These are phyloP conservation scores for Cairina moschata DNA, from an alignment of 2,113 vertebrate species.

Conservation along the genomic window DNA sequence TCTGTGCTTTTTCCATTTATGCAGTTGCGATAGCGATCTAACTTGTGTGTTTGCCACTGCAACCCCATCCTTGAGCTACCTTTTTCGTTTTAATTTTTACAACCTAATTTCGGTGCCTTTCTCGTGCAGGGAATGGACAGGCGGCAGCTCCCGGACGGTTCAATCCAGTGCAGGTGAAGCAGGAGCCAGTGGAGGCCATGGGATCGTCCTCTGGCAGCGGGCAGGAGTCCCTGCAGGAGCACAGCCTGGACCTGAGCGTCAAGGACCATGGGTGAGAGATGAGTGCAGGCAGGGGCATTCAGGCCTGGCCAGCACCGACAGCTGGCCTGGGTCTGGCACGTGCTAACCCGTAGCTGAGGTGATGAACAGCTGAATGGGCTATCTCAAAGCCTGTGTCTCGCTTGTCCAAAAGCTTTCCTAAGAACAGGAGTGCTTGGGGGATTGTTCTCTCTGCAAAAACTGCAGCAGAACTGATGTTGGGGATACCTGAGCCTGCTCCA, in stretches of 20 bases:
- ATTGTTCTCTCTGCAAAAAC: not conserved
- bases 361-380: not conserved
- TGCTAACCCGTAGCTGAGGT: accelerated
- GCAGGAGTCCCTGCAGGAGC: conserved; percentile 89
- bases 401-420: not conserved
- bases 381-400: accelerated
- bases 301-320: not conserved
- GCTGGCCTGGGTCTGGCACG: not conserved
- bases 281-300: not conserved
- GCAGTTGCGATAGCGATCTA: not conserved
- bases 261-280: conserved; percentile 89
- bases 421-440: not conserved
- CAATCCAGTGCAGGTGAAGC: conserved; percentile 88
- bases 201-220: conserved; percentile 57
- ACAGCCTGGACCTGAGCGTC: conserved; percentile 93
- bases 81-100: not conserved
- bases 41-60: not conserved
- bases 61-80: not conserved
- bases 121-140: conserved; percentile 87
- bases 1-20: conserved; percentile 47
- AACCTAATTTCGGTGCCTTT: not conserved
- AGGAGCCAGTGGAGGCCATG: conserved; percentile 82
- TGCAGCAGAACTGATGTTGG: not conserved
- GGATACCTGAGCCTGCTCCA: not conserved
- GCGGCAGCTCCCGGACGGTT: conserved; percentile 79